Conservation (phyloP, 2,797 vertebrate genomes). For the Gymnoscopelus microlampas region DNA sequence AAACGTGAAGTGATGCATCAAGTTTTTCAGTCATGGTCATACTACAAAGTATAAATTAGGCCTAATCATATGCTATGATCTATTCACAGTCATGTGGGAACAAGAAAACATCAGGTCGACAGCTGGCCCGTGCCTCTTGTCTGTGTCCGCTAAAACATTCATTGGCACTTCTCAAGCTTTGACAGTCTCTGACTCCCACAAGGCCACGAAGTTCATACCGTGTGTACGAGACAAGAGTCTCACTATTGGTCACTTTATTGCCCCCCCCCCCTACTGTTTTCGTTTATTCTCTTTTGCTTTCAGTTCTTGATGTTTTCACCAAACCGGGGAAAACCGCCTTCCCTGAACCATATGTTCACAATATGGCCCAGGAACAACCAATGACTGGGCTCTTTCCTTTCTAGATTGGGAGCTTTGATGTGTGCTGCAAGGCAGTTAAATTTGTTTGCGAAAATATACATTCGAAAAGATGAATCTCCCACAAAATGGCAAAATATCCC, state of each 20-base stretch:
- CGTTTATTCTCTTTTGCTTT: slow-evolving; percentile 46
- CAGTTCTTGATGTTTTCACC: slow-evolving; percentile 48
- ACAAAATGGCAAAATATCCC: slow-evolving; percentile 17
- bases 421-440: slow-evolving; percentile 41
- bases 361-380: slow-evolving; percentile 31
- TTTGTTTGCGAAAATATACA: slow-evolving; percentile 47
- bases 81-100: slow-evolving; percentile 68
- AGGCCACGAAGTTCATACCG: slow-evolving; percentile 46
- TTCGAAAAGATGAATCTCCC: slow-evolving; percentile 40
- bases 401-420: slow-evolving; percentile 56
- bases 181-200: slow-evolving; percentile 43
- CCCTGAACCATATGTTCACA: slow-evolving; percentile 56
- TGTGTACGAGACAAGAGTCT: background rate
- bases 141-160: slow-evolving; percentile 42
- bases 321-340: slow-evolving; percentile 26
- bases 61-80: slow-evolving; percentile 62
- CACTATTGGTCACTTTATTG: slow-evolving; percentile 51
- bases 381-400: slow-evolving; percentile 30
- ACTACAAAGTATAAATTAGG: background rate
- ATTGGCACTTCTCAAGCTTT: slow-evolving; percentile 34
- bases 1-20: too few relatives aligned
- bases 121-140: slow-evolving; percentile 57
- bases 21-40: too few relatives aligned
- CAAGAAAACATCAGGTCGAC: slow-evolving; percentile 71
- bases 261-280: slow-evolving; percentile 29